Conservation (phyloP, 2,113 vertebrate species). For the Alectura lathami region DNA sequence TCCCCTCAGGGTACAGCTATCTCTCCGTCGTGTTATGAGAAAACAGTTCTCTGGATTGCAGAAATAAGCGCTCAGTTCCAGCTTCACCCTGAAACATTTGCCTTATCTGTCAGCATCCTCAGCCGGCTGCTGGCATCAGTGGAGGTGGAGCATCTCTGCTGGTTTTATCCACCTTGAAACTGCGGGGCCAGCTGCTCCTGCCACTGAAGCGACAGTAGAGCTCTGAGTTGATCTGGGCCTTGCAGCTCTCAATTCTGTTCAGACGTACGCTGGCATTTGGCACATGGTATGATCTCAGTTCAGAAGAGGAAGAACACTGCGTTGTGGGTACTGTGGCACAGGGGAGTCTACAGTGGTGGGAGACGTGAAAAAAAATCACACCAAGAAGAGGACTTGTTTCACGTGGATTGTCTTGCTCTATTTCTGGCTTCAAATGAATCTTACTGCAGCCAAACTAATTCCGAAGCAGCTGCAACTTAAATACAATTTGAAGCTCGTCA, state of each 20-base stretch:
- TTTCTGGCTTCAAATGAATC: neutral
- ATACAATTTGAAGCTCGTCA: neutral
- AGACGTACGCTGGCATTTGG: neutral
- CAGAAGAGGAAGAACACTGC: neutral
- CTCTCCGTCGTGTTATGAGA: conserved; percentile 67
- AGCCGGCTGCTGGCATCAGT: conserved; percentile 76
- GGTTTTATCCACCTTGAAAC: too few species aligned
- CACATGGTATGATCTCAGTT: neutral
- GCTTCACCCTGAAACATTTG: conserved; percentile 76
- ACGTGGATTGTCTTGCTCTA: neutral
- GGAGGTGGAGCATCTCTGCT: conserved; percentile 65
- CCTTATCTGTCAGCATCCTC: conserved; percentile 76
- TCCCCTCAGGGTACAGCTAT: conserved; percentile 74
- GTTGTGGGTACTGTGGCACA: neutral
- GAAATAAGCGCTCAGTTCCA: conserved; percentile 70
- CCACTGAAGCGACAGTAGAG: neutral
- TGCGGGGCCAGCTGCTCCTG: neutral
- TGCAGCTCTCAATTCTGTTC: neutral
- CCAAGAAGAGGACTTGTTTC: neutral
- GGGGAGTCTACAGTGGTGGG: neutral
- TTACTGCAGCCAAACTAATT: neutral
- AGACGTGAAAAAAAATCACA: neutral
- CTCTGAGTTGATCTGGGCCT: neutral
- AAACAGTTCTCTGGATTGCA: conserved; percentile 75
- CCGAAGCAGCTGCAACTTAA: neutral